Conservation (phyloP, 2,797 vertebrate species). For the Micrastur ruficollis region DNA sequence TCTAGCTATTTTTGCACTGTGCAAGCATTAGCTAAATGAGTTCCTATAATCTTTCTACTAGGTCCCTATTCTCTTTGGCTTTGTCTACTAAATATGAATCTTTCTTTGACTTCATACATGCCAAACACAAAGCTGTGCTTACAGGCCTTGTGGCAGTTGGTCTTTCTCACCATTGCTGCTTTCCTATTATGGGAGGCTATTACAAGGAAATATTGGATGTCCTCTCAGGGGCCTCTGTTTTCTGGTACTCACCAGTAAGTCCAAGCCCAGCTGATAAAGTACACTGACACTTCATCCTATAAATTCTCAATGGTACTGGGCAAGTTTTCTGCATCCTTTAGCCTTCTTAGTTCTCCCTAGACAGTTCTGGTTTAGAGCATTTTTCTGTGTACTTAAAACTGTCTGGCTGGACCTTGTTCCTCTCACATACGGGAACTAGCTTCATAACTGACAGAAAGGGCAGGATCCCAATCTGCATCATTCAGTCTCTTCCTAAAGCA, state of each 20-base stretch:
- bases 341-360: not conserved
- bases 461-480: not conserved
- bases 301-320: not conserved
- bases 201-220: not conserved
- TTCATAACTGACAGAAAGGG: not conserved
- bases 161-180: not conserved
- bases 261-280: not conserved
- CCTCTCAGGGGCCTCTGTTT: not conserved
- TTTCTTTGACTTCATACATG: not conserved
- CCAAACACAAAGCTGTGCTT: not conserved
- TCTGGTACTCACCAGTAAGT: not conserved
- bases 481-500: not conserved
- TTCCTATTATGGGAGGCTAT: not conserved
- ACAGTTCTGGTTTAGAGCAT: not conserved
- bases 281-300: not conserved
- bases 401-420: not conserved
- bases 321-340: not conserved
- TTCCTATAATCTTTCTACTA: not conserved
- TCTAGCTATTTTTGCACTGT: not conserved
- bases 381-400: not conserved
- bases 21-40: not conserved
- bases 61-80: not conserved
- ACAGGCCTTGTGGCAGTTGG: not conserved
- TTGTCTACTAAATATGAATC: not conserved
- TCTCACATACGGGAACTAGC: not conserved